Conservation (phyloP, 2,113 vertebrate species). For the Cranoglanis bouderius region DNA sequence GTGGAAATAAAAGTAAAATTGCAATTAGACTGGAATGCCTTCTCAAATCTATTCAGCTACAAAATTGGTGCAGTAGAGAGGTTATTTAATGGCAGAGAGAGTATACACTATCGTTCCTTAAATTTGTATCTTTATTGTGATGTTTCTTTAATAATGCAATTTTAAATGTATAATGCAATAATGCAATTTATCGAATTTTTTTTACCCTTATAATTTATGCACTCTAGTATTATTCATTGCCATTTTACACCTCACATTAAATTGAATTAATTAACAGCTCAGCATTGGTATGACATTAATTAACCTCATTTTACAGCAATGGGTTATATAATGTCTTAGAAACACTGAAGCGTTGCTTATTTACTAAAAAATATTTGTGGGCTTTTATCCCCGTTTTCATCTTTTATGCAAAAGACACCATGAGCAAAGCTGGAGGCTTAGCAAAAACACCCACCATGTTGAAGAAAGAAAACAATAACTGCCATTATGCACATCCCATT, state of each 20-base stretch:
- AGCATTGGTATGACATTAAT: background rate
- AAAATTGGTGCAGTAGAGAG: background rate
- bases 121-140: background rate
- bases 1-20: background rate
- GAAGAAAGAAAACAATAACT: background rate
- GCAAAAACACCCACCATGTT: background rate
- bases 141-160: background rate
- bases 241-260: background rate
- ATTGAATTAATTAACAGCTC: background rate
- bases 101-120: background rate
- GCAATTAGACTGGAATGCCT: background rate
- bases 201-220: background rate
- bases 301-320: background rate
- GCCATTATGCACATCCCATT: background rate
- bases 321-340: background rate
- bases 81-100: background rate
- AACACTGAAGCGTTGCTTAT: background rate
- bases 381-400: background rate
- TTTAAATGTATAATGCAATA: background rate
- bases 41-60: background rate
- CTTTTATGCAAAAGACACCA: background rate
- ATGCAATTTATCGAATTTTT: background rate
- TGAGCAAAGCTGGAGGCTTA: background rate
- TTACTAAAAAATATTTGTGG: background rate
- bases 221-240: background rate